phyloP scores from a whole-genome alignment of 1,140 invertebrate genomes.

The Bombus superbus region DNA sequence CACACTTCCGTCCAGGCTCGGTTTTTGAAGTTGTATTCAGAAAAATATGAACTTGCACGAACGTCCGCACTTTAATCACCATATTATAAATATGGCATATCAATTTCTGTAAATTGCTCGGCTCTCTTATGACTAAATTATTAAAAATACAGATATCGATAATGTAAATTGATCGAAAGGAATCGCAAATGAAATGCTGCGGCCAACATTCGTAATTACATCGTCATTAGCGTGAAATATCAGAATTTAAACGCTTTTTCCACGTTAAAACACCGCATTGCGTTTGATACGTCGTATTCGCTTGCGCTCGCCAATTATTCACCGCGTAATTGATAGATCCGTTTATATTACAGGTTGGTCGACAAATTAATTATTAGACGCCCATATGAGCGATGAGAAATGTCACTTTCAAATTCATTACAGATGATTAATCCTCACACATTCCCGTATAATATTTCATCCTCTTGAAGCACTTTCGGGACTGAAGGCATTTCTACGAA shows the following conservation, averaged over 20 bases:
- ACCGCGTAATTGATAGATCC: slow-evolving; percentile 1
- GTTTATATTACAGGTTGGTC: background rate
- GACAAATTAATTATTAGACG: background rate
- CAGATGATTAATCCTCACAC: background rate
- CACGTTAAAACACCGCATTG: too few species aligned
- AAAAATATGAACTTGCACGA: too few species aligned
- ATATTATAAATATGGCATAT: too few species aligned
- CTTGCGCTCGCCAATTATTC: background rate
- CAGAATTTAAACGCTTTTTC: too few species aligned
- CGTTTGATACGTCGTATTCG: too few species aligned
- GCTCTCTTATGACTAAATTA: too few species aligned
- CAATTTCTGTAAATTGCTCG: too few species aligned
- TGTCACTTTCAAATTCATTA: background rate
- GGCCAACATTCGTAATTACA: background rate
- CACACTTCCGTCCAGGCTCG: too few species aligned
- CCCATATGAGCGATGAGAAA: background rate
- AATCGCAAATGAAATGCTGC: too few species aligned
- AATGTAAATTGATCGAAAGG: too few species aligned
- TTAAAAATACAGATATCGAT: background rate
- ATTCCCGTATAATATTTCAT: background rate
- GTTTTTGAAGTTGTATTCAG: too few species aligned
- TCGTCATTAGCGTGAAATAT: slow-evolving; percentile 6
- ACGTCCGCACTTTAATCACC: too few species aligned
- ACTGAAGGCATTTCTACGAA: background rate
- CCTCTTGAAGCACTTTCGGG: background rate